These are phyloP conservation scores for Drosophila quasianomalipes DNA, from an alignment of 2,888 invertebrate species.

Conservation along the genomic window DNA sequence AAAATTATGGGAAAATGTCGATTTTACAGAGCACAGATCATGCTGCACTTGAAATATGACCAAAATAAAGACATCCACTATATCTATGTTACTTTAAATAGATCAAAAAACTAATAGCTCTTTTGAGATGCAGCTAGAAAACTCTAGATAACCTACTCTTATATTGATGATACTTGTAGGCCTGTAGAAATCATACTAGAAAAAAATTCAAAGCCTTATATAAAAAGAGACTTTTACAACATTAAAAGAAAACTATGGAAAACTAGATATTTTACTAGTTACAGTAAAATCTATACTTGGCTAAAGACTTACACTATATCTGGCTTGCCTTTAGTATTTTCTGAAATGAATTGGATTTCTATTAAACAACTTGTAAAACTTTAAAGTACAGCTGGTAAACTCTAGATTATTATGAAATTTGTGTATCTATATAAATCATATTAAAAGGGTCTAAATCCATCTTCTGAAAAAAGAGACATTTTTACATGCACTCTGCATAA, in stretches of 20 bases:
- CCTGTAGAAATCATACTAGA: too few relatives aligned
- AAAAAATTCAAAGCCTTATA: too few relatives aligned
- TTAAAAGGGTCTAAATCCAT: not conserved
- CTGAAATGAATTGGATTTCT: not conserved
- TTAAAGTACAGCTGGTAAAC: too few relatives aligned
- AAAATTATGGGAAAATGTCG: not conserved
- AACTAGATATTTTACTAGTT: not conserved
- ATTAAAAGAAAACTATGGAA: not conserved
- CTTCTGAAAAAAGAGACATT: not conserved
- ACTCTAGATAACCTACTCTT: not conserved
- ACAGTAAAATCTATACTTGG: not conserved
- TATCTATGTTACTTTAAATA: not conserved
- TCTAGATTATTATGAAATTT: not conserved
- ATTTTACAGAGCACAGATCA: not conserved
- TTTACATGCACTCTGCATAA: not conserved
- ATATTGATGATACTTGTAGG: not conserved
- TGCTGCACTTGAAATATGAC: not conserved
- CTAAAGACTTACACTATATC: not conserved
- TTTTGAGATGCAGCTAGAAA: not conserved
- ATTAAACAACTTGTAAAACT: not conserved
- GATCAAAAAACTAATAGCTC: not conserved
- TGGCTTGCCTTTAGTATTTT: not conserved
- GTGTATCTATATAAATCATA: not conserved
- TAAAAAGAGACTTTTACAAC: too few relatives aligned
- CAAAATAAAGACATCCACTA: not conserved